Conservation (phyloP, 1,140 invertebrate species). For the Euura lappo region DNA sequence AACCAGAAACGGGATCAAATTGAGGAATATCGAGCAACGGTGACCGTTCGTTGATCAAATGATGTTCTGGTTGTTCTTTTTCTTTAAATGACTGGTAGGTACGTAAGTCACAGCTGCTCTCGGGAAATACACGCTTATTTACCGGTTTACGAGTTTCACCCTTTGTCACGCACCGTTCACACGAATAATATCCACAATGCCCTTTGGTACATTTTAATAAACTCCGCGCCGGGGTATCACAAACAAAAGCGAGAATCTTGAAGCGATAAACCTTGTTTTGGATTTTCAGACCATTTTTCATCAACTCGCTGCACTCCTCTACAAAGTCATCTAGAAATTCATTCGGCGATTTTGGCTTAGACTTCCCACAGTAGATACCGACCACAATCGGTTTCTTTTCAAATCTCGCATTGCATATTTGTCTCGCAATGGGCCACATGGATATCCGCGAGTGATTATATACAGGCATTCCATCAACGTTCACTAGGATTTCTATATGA, state of each 20-base stretch:
- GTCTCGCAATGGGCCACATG: constrained; percentile 20
- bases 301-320: constrained; percentile 9
- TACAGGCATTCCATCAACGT: constrained; percentile 27
- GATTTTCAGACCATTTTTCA: constrained; percentile 13
- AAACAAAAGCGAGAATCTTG: constrained; percentile 18
- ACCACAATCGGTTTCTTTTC: constrained; percentile 13
- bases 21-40: neutral
- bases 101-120: constrained; percentile 24
- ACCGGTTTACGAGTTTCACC: neutral
- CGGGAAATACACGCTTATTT: constrained; percentile 24
- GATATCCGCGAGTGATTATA: constrained; percentile 16
- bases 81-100: constrained; percentile 11
- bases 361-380: constrained; percentile 16
- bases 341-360: constrained; percentile 14
- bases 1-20: neutral
- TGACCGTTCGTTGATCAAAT: neutral
- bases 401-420: constrained; percentile 8
- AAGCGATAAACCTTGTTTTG: constrained; percentile 4
- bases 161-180: constrained; percentile 15
- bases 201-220: constrained; percentile 23
- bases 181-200: constrained; percentile 17
- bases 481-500: constrained; percentile 25
- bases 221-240: constrained; percentile 20
- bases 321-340: constrained; percentile 23
- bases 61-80: constrained; percentile 1